phyloP scores from a whole-genome alignment of 2,113 vertebrate genomes.

The Peromyscus polionotus region DNA sequence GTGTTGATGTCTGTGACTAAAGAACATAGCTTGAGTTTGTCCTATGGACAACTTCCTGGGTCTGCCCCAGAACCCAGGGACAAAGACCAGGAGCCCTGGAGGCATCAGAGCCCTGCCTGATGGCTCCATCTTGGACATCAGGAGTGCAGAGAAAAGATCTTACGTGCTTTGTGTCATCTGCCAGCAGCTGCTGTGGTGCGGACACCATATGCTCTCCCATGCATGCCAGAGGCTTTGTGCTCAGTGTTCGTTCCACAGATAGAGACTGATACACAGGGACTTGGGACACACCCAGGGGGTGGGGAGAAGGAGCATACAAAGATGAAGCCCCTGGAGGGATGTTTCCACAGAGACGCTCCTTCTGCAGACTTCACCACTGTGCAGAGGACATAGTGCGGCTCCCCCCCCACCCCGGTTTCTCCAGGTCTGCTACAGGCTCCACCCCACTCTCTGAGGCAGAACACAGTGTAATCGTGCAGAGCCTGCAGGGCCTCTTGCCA shows the following conservation, averaged over 20 bases:
- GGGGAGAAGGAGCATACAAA: too few relatives aligned
- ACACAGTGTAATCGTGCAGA: slow-evolving; percentile 73
- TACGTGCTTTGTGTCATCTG: neutral
- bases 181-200: neutral
- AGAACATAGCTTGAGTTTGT: neutral
- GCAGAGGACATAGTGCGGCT: neutral
- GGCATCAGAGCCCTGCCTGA: too few relatives aligned
- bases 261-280: neutral
- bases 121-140: neutral
- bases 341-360: accelerated
- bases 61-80: neutral
- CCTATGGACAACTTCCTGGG: neutral
- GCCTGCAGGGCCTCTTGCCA: slow-evolving; percentile 26
- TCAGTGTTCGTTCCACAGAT: neutral
- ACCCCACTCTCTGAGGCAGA: slow-evolving; percentile 75
- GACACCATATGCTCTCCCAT: neutral
- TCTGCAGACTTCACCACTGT: neutral
- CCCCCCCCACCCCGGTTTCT: neutral
- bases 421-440: neutral
- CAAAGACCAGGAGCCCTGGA: neutral
- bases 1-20: neutral
- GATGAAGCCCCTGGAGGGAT: neutral
- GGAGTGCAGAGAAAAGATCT: neutral
- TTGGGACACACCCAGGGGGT: neutral
- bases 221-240: neutral